Base-by-base conservation (phyloP, 1,140 invertebrate species). In the Arctopsyche grandis region DNA sequence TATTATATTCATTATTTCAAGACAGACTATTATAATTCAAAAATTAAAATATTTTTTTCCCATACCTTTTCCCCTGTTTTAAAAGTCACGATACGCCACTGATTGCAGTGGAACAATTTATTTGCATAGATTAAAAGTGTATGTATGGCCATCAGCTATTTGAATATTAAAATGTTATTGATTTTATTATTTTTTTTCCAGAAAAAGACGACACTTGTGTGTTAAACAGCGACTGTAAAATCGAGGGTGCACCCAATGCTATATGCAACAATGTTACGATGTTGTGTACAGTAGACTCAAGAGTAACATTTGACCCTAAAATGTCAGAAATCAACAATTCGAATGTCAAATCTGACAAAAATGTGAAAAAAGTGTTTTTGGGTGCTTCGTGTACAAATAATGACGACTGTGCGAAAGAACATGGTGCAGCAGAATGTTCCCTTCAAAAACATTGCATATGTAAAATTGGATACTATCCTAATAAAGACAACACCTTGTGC, bases 201-300 rank as follows among this genome's bases (percentile, higher is more conserved):
- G 74, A 29, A 19, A 12, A 43, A 12, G 19, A 43, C 5, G 26
- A 21, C 16, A 38, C 24, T 26, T 76, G 74, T 56, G 22, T 63
- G 3, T 43, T 76, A 16, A 29, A 76, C 43, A 63, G 22, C 16
- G 74, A 76, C 14, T 76, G 74, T 29, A 21, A 76, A 43, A 76
- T 76, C 14, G n/a, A 9, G 9, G 74, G 38, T 9, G 29, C 56
- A 1, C 14, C 14, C 0, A 58, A 76, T 24, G 56, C 56, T 5
- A 19, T 44, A 16, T 76, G 74, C 69, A 71, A 26, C n/a, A n/a
- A n/a, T n/a, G n/a, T 66, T 22, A 1, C 5, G 44, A 46, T 19
- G 4, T 71, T 71, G 69, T 22, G 48, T 52, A 14, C 48, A 14
- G 3, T 5, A 52, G 48, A 52, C 12, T 21, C 60, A 22, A 3